Evolutionary conservation across 2,888 invertebrate genomes (phyloP), one percentile per base, ranked within the genome.

Genomic region (Trypoxylon attenuatum): DNA sequence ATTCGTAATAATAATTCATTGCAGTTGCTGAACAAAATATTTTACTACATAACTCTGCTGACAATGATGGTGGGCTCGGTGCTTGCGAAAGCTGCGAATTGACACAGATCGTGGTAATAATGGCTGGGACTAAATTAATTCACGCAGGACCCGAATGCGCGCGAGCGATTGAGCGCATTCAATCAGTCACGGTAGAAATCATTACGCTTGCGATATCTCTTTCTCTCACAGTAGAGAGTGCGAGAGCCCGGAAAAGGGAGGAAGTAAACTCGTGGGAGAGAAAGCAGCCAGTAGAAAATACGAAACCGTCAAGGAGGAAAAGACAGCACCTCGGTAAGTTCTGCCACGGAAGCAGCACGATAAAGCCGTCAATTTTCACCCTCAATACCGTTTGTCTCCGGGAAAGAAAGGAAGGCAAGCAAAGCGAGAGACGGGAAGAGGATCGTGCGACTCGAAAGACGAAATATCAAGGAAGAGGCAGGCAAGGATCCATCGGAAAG

Each of bases 351-450:
- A 74, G 68, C 73, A 68, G 76, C 66, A 68, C 82, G 81, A 84
- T 82, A 82, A 83, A 83, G 75, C 81, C 77, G 82, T 83, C 82
- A 80, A 84, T 84, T 83, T 80, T 78, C 79, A 78, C 79, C 78
- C 81, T 79, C 78, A 65, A 76, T 76, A 76, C 77, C 80, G 80
- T 83, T 80, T 82, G 80, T 81, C 78, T 79, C 75, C 49, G 47
- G 54, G 72, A 71, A 69, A 72, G 73, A 73, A 76, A 73, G 77
- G 74, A 79, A 79, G 76, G 77, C 68, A 76, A 78, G 80, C 78
- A 73, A 59, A 58, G 61, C 70, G 29, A 43, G 50, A 49, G 59
- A 47, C 60, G 63, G 69, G 61, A 59, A 56, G 49, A 29, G 33
- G 5, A 10, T 13, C 1, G 33, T 13, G 33, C 10, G 33, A 33